Evolutionary conservation across 2,888 invertebrate species (phyloP).

Genomic region (Lochmaea capreae): DNA sequence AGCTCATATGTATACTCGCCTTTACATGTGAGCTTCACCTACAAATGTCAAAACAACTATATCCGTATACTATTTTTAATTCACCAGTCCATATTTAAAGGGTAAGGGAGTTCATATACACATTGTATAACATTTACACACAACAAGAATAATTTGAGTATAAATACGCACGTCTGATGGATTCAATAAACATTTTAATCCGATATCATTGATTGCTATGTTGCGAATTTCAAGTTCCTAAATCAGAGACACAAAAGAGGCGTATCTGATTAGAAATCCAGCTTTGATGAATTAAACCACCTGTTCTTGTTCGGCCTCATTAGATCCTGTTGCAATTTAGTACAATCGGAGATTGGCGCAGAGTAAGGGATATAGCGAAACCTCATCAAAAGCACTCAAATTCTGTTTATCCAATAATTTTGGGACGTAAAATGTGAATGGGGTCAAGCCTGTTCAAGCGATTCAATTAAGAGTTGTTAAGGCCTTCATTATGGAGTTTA

Average conservation of each 20-base stretch:
- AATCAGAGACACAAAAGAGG: constrained; percentile 23
- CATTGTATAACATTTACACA: no score
- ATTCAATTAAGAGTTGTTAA: constrained; percentile 1
- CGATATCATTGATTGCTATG: neutral
- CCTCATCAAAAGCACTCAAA: constrained; percentile 13
- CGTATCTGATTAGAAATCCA: constrained; percentile 16
- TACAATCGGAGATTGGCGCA: constrained; percentile 7
- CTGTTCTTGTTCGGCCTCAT: constrained; percentile 23
- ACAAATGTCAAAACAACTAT: no score
- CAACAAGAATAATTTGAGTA: no score
- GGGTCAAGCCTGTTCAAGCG: neutral
- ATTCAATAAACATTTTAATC: neutral
- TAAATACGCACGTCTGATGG: neutral
- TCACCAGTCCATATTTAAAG: no score
- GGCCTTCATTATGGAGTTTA: neutral
- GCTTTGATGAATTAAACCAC: constrained; percentile 29
- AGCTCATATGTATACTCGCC: no score
- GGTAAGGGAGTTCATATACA: no score
- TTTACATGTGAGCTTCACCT: no score
- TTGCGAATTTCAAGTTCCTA: neutral
- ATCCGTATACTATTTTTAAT: no score
- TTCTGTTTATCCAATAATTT: constrained; percentile 16
- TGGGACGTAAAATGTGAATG: neutral
- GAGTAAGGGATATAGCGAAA: constrained; percentile 9
- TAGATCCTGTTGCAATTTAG: constrained; percentile 22